Evolutionary conservation across 2,797 vertebrate genomes (phyloP), one percentile per base, ranked within the genome.

Genomic region (Simalia tracyae): DNA sequence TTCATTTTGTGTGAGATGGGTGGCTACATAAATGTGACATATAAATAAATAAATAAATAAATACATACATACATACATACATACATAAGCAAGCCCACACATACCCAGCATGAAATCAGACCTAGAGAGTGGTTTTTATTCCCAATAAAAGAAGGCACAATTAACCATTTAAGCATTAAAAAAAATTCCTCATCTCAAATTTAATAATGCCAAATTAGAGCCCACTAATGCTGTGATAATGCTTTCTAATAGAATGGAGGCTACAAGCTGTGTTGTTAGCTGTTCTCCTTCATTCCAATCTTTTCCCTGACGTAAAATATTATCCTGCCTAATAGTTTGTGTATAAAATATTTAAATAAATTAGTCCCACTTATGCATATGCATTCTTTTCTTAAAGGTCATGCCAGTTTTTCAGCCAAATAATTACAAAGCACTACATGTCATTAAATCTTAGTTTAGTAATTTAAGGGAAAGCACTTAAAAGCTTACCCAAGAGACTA

Each of bases 311-410:
- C 91, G 87, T 90, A 96, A 94, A 94, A 93, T 92, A 94, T 84
- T 90, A 90, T 46, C 59, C 42, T 89, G 60, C 31, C 86, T 94
- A 95, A 90, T 86, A 95, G 91, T 92, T 95, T 19, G 0, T 91
- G 92, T 81, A 94, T 86, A 94, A 96, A 96, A 92, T 90, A 96
- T 95, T 95, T 94, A 94, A 96, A 96, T 93, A 93, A 95, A 96
- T 95, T 86, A 95, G 66, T 88, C 42, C 72, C 36, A 93, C 28
- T 95, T 90, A 95, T 91, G 66, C 68, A 95, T 36, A 93, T 46
- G 81, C 81, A 95, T 94, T 90, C 66, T 89, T 91, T 93, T 42
- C 90, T 95, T 93, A 95, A 96, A 96, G 92, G 92, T 94, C 92
- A 96, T 96, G 93, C 91, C 89, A 89, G 46, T 94, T 95, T 95